Conservation (phyloP, 2,797 vertebrate species). For the Poecilia picta region DNA sequence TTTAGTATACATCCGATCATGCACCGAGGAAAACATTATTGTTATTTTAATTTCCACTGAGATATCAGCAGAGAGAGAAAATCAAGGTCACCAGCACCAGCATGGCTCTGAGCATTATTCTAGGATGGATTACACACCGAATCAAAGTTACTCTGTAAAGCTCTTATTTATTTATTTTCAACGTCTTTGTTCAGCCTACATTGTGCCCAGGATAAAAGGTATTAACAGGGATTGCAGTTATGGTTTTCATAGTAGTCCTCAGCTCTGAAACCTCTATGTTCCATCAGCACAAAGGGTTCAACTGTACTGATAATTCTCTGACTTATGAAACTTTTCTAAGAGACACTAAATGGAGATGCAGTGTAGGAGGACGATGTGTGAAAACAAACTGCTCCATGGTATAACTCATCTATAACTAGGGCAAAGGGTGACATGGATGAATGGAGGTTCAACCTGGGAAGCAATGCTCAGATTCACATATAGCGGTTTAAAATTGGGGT, state of each 20-base stretch:
- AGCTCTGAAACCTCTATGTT: background rate
- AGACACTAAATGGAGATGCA: constrained; percentile 41
- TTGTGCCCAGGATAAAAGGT: constrained; percentile 17
- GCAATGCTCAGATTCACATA: constrained; percentile 54
- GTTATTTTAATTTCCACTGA: constrained; percentile 28
- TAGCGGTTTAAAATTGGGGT: constrained; percentile 49
- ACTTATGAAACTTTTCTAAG: constrained; percentile 19
- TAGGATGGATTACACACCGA: constrained; percentile 21
- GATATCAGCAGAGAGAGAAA: constrained; percentile 36
- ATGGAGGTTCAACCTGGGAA: constrained; percentile 43
- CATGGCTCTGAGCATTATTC: constrained; percentile 18
- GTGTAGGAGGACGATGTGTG: constrained; percentile 30
- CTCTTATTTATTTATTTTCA: constrained; percentile 14
- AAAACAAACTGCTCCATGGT: constrained; percentile 55
- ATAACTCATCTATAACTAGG: constrained; percentile 54
- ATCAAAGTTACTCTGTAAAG: constrained; percentile 29
- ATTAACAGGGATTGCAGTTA: constrained; percentile 7
- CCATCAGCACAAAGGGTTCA: constrained; percentile 22
- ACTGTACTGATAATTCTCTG: constrained; percentile 16
- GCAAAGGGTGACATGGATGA: constrained; percentile 38
- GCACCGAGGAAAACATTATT: constrained; percentile 22
- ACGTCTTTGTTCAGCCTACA: constrained; percentile 14
- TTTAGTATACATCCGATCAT: constrained; percentile 3
- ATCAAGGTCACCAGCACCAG: constrained; percentile 65
- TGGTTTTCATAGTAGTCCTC: constrained; percentile 22